Conservation (phyloP, 2,888 invertebrate species). For the Prosopocoilus inquinatus region DNA sequence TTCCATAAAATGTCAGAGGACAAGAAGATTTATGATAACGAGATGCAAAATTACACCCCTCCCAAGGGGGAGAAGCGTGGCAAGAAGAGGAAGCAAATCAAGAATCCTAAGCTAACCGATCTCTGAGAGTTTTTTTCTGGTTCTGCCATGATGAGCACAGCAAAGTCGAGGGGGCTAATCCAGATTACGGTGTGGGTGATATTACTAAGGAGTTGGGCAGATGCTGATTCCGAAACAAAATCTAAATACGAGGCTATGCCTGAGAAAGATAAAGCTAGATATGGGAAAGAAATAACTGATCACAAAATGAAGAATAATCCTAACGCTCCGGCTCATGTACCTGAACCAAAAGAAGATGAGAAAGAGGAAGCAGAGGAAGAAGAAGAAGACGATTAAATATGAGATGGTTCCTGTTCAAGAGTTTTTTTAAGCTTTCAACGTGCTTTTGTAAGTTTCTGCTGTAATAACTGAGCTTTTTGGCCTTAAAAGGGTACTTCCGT, state of each 20-base stretch:
- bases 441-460: too few species aligned
- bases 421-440: too few species aligned
- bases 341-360: slow-evolving; percentile 59
- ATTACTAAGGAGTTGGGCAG: slow-evolving; percentile 96
- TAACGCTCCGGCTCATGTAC: slow-evolving; percentile 52
- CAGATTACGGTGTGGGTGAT: slow-evolving; percentile 93
- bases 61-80: slow-evolving; percentile 83
- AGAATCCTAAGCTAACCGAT: slow-evolving; percentile 99
- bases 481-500: too few species aligned
- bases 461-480: too few species aligned
- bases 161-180: slow-evolving; percentile 89
- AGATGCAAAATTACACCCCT: slow-evolving; percentile 95
- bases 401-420: too few species aligned
- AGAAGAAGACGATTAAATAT: slow-evolving; percentile 41
- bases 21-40: slow-evolving; percentile 91
- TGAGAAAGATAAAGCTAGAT: slow-evolving; percentile 92
- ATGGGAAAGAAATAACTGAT: slow-evolving; percentile 88
- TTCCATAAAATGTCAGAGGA: slow-evolving; percentile 99
- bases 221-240: slow-evolving; percentile 79
- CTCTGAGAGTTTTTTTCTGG: slow-evolving; percentile 99
- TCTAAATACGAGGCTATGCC: slow-evolving; percentile 91
- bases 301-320: slow-evolving; percentile 72
- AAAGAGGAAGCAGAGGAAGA: slow-evolving; percentile 66
- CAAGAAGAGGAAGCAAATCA: slow-evolving; percentile 87
- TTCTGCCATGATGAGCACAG: slow-evolving; percentile 98